Evolutionary conservation across 2,888 invertebrate species (phyloP).

Genomic region (Nymphalis c-album): DNA sequence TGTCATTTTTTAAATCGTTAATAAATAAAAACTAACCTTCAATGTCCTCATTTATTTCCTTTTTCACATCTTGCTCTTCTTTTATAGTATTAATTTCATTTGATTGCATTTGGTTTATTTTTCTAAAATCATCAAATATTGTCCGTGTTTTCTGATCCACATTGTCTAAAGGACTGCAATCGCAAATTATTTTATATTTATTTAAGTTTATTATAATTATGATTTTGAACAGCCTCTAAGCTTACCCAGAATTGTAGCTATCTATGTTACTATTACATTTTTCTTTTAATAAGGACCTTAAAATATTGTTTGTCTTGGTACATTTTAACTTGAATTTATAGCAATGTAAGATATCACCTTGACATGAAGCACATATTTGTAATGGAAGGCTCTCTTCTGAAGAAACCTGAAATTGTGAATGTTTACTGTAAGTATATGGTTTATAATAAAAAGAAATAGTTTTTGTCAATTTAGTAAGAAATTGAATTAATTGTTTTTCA

Average conservation of each 20-base stretch:
- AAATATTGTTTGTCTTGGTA: slow-evolving; percentile 59
- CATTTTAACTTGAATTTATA: slow-evolving; percentile 73
- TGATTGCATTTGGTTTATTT: background rate
- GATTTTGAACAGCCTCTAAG: background rate
- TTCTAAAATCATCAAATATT: slow-evolving; percentile 10
- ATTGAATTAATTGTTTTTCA: too few relatives aligned
- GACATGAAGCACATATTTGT: slow-evolving; percentile 57
- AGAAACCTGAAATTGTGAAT: slow-evolving; percentile 41
- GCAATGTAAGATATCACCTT: slow-evolving; percentile 54
- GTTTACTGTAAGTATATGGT: too few relatives aligned
- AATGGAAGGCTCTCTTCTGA: slow-evolving; percentile 53
- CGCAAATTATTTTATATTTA: background rate
- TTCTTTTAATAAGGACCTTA: slow-evolving; percentile 50
- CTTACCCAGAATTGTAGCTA: slow-evolving; percentile 11
- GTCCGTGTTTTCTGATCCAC: slow-evolving; percentile 24
- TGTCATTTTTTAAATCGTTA: background rate
- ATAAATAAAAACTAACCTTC: slow-evolving; percentile 23
- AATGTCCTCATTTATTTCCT: slow-evolving; percentile 15
- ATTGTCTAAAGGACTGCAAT: background rate
- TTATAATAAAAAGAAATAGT: too few relatives aligned
- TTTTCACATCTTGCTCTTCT: slow-evolving; percentile 14
- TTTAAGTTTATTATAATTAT: background rate
- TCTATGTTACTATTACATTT: slow-evolving; percentile 8
- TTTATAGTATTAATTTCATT: slow-evolving; percentile 12
- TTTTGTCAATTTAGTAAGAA: too few relatives aligned